Evolutionary conservation across 1,140 invertebrate species (phyloP).

Genomic region (Streblospio benedicti): DNA sequence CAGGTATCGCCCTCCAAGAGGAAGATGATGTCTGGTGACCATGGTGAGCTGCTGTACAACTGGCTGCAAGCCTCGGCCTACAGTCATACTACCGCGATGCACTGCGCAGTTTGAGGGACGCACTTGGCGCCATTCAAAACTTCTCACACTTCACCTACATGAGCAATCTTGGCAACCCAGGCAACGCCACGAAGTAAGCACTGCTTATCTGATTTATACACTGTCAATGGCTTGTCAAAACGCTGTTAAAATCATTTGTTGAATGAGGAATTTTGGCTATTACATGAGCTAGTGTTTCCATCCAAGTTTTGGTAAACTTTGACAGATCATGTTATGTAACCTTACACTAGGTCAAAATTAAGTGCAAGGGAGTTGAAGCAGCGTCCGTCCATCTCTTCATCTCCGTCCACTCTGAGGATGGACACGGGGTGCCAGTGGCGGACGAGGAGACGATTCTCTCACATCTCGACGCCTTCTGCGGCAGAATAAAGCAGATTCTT

Average conservation of each 20-base stretch:
- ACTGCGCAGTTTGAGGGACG: constrained; percentile 36
- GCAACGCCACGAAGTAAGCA: too few species aligned
- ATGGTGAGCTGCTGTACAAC: constrained; percentile 33
- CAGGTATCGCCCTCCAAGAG: too few species aligned
- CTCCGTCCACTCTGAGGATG: constrained; percentile 30
- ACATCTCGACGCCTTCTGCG: constrained; percentile 42
- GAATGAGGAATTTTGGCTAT: too few species aligned
- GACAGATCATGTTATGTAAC: too few species aligned
- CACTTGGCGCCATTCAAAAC: constrained; percentile 34
- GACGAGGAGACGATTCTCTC: constrained; percentile 44
- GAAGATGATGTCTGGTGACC: too few species aligned
- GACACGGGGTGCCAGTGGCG: constrained; percentile 39
- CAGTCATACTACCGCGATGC: constrained; percentile 39
- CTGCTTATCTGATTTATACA: too few species aligned
- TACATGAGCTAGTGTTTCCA: too few species aligned
- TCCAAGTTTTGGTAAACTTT: too few species aligned
- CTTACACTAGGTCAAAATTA: too few species aligned
- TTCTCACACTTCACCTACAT: constrained; percentile 43
- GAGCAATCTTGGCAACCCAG: constrained; percentile 41
- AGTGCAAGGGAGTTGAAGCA: too few species aligned
- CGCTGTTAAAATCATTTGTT: too few species aligned
- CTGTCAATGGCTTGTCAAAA: too few species aligned
- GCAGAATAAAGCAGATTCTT: constrained; percentile 37
- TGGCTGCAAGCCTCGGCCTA: constrained; percentile 39
- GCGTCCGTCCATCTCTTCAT: not conserved